Percentiles rank a stretch among this genome's conserved stretches.
Conservation (phyloP, 2,797 vertebrate genomes). For the Myotis myotis region DNA sequence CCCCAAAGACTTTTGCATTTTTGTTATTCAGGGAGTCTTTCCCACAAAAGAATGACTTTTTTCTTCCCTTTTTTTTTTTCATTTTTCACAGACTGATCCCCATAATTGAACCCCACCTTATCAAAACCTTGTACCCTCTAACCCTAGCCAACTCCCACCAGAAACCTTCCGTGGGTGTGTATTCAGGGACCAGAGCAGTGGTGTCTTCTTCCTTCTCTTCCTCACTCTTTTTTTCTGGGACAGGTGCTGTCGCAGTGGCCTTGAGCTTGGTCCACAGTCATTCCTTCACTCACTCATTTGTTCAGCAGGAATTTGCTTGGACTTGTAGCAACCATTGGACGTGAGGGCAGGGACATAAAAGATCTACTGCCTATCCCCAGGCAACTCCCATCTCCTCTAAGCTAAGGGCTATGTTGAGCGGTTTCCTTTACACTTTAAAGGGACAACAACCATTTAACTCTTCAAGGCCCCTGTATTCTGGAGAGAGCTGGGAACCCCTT, state of each 20-base stretch:
- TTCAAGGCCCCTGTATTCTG: neutral
- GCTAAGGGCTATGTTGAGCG: too few relatives aligned
- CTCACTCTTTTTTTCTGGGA: neutral
- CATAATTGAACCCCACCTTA: neutral
- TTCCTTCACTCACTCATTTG: too few relatives aligned
- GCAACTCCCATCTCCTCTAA: neutral
- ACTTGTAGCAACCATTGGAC: neutral
- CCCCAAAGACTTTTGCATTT: rapidly evolving
- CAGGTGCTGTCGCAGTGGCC: neutral
- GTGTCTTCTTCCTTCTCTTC: neutral
- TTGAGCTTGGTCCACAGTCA: neutral
- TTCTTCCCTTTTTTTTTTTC: neutral
- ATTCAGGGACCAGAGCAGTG: neutral
- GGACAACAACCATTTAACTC: neutral
- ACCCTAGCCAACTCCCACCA: too few relatives aligned
- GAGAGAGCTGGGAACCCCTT: neutral
- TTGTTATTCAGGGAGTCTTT: neutral
- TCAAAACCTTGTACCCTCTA: rapidly evolving
- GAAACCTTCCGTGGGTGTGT: neutral
- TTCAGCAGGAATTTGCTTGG: neutral
- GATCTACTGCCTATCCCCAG: rapidly evolving
- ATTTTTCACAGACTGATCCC: neutral
- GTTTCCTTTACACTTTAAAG: neutral
- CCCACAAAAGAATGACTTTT: neutral
- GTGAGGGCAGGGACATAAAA: neutral